Evolutionary conservation across 2,888 invertebrate genomes (phyloP), one percentile per base, ranked within the genome.

Genomic region (Ochropacha duplaris): DNA sequence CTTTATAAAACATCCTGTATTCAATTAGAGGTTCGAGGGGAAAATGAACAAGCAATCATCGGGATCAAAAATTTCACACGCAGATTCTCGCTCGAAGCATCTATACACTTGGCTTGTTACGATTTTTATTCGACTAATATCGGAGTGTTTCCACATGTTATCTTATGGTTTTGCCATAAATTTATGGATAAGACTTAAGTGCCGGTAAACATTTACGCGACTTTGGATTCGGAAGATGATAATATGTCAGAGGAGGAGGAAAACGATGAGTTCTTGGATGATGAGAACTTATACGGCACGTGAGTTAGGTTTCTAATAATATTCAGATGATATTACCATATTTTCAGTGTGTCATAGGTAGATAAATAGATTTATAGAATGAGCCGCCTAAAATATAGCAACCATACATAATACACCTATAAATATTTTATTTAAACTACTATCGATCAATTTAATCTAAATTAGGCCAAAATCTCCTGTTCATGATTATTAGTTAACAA

Each of bases 181-280:
- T 83, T 83, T 19, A 59, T 75, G 9, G 84, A 87, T 64, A 84
- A 85, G 8, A 19, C 2, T 2, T 4, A 44, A 44, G 44, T 44
- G 19, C 44, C 44, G 0, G 19, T 19, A 6, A 68, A 59, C 50
- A 57, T 62, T 57, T 64, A 57, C 49, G 56, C 58, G 8, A 71
- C 54, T 59, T 71, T 78, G 72, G 81, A 79, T 49, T 71, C 74
- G 16, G 78, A 79, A 22, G 70, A 75, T 66, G 76, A 76, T 12
- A 31, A 31, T 51, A 80, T 82, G 74, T 79, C 83, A 22, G 81
- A 79, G 5, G 76, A 80, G 36, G 83, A 84, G 22, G 44, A 44
- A 44, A 19, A 44, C 6, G 44, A 44, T 44, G 74, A 77, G 16
- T 75, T 74, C 39, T 61, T 71, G 31, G 73, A 78, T 57, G 60